Evolutionary conservation across 2,797 vertebrate genomes (phyloP).

Genomic region (Amblyraja radiata): DNA sequence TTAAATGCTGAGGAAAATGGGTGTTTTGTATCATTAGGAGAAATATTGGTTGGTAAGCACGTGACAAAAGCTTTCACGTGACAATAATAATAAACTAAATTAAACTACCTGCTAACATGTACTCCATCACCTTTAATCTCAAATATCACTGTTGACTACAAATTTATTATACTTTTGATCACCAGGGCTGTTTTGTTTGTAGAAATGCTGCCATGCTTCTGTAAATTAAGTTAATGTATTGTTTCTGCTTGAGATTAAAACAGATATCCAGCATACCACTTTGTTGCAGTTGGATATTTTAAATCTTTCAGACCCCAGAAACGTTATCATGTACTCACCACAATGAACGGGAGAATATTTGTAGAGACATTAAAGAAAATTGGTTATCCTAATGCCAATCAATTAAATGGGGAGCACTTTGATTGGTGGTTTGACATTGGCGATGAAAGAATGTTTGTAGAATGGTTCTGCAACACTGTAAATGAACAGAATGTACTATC

Average conservation of each 20-base stretch:
- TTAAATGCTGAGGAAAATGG: neutral
- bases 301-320: slow-evolving; percentile 31
- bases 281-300: slow-evolving; percentile 28
- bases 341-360: slow-evolving; percentile 81
- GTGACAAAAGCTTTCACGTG: too few relatives aligned
- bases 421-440: slow-evolving; percentile 86
- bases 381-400: slow-evolving; percentile 65
- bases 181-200: neutral
- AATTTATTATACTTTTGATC: neutral
- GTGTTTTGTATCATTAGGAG: neutral
- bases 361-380: slow-evolving; percentile 73
- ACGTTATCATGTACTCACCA: neutral
- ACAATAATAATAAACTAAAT: too few relatives aligned
- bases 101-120: too few relatives aligned
- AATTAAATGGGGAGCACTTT: slow-evolving; percentile 77
- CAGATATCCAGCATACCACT: slow-evolving; percentile 32
- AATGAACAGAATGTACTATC: slow-evolving; percentile 64
- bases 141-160: neutral
- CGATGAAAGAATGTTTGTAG: slow-evolving; percentile 69
- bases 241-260: slow-evolving; percentile 33
- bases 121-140: too few relatives aligned
- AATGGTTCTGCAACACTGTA: slow-evolving; percentile 75
- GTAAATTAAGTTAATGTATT: slow-evolving; percentile 25
- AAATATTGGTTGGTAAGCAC: neutral
- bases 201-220: neutral